A percentile compares a stretch with the other conserved stretches of the same genome.
These are phyloP conservation scores for Antheraea mylitta DNA, from an alignment of 1,140 invertebrate genomes.

Conservation along the genomic window DNA sequence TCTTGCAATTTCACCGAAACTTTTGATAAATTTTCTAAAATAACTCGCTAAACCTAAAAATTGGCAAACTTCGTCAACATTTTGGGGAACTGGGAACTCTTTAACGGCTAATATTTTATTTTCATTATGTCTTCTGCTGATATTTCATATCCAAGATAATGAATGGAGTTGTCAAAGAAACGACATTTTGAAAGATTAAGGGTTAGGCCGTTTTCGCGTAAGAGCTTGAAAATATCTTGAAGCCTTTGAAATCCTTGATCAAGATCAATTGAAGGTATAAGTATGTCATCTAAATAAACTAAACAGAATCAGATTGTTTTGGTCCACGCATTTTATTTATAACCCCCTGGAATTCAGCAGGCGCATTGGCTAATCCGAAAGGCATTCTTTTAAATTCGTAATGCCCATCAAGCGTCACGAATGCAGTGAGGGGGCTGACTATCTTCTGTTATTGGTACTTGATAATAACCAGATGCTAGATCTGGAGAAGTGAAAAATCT, in stretches of 20 bases:
- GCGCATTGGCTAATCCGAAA: constrained; percentile 13
- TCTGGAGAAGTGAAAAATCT: background rate
- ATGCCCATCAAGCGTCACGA: background rate
- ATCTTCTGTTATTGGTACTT: background rate
- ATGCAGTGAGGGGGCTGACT: background rate
- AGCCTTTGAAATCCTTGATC: background rate
- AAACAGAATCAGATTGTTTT: background rate
- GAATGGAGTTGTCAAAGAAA: constrained; percentile 22
- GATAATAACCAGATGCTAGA: background rate
- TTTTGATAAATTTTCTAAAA: constrained; percentile 30
- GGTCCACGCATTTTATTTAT: constrained; percentile 1
- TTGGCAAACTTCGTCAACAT: constrained; percentile 24
- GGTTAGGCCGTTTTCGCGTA: constrained; percentile 21
- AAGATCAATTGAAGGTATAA: background rate
- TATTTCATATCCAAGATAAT: constrained; percentile 40
- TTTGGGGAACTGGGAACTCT: constrained; percentile 21
- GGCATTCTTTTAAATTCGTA: constrained; percentile 2
- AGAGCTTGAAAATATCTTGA: background rate
- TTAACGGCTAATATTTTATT: constrained; percentile 17
- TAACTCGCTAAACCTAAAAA: constrained; percentile 30
- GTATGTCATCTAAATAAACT: constrained; percentile 10
- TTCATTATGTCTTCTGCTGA: constrained; percentile 23
- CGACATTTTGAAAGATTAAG: constrained; percentile 37
- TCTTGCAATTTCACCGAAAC: constrained; percentile 20
- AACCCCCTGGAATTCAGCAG: constrained; percentile 4